Evolutionary conservation across 2,888 invertebrate species (phyloP), one percentile per base, ranked within the genome.

Genomic region (Trachelus troglodyta): DNA sequence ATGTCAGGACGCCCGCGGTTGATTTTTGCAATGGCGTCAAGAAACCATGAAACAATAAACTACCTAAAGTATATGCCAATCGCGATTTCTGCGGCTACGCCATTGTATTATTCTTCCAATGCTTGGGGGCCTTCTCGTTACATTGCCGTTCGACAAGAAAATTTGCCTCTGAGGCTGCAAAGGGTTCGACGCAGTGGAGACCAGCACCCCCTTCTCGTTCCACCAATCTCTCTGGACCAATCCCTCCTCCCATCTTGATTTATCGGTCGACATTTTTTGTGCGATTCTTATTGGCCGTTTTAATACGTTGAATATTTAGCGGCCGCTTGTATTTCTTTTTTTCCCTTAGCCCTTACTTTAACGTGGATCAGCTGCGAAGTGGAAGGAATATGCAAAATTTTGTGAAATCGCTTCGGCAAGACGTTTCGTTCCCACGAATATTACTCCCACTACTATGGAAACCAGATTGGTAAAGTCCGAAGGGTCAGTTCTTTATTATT

Each of bases 201-300:
- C 33, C 33, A n/a, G 34, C 69, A 68, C 68, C 76, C 69, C 69
- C 69, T 69, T 69, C 69, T 23, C 75, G 73, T 69, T 74, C 75
- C 79, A 73, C 76, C 75, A 69, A n/a, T 69, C 34, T 68, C 40
- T 12, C 68, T 30, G 68, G 69, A 15, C n/a, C 69, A 34, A n/a
- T 40, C 68, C 40, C 69, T 34, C 75, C 78, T 69, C 68, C 78
- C 78, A 79, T 37, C 82, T 83, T 89, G 89, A 89, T 89, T 89
- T 89, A 89, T 88, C 87, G 88, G 81, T 87, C 87, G 85, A 87
- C 87, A 89, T 88, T 89, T 88, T 85, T 88, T 86, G 83, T 81
- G 78, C 37, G 78, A 76, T 84, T 85, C 87, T 89, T 89, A 89
- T 89, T 88, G 87, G 88, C 86, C 87, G 85, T 87, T 88, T 89